Base-by-base conservation (phyloP, 2,113 vertebrate genomes). In the Callionymus lyra region DNA sequence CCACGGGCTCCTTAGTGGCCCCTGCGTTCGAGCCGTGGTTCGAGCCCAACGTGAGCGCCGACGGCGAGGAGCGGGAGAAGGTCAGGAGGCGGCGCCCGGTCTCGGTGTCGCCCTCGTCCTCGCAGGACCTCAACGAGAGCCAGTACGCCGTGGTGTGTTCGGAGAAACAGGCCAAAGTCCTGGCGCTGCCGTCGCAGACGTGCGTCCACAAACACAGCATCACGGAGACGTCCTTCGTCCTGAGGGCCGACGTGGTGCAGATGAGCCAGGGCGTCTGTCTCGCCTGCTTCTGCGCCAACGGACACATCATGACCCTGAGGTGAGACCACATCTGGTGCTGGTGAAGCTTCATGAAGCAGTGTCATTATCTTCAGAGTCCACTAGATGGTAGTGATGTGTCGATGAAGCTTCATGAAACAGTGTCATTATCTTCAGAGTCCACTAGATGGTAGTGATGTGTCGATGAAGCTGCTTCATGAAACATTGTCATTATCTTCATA, bases 231-330 rank as follows among this genome's bases (percentile, higher is more conserved):
- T 99, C 94, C 39, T 99, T 99, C 68, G 87, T 99, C 72, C 88
- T 99, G 51, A 89, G 92, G 50, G 89, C 90, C 38, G 94, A 99
- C 53, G 83, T 98, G 67, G 94, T 98, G 47, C 81, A 90, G 8
- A 80, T 93, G 79, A 90, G 81, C 76, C 86, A 84, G 46, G 89
- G 93, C 56, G 80, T 88, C 79, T 97, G 93, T 60, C 74, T 99
- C 74, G 90, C 93, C 18, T 97, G 93, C 75, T 99, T 97, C 84
- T 99, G 95, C 72, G 95, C 94, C 80, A 98, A 98, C 12, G 95
- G 95, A 75, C 94, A 99, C 78, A 97, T 99, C 76, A 99, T 98
- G 95, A 89, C 93, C 54, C 92, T 98, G 72, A 99, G 95, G 95
- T 99, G 82, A 87, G 85, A 47, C 15, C 16, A 14, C 2, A 10